A percentile compares a stretch with the other conserved stretches of the same genome.
Evolutionary conservation across 2,888 invertebrate genomes (phyloP).

Genomic region (Dasypolia templi): DNA sequence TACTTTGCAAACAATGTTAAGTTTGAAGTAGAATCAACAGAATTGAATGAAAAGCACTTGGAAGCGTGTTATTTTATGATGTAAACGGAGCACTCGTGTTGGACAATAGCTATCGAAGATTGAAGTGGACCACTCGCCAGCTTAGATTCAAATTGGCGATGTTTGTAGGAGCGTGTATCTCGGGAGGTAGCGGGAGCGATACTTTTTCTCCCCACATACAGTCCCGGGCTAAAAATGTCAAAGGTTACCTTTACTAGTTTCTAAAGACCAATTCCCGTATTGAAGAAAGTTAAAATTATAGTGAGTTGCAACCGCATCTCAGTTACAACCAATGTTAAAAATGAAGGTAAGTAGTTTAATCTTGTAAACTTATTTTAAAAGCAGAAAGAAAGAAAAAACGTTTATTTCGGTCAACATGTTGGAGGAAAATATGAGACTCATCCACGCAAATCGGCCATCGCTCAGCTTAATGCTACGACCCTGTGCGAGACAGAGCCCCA

Average conservation of each 20-base stretch:
- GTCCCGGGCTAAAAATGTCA: not conserved
- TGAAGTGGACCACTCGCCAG: slow-evolving; percentile 70
- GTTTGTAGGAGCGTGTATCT: slow-evolving; percentile 56
- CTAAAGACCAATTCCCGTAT: not conserved
- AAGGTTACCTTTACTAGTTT: not conserved
- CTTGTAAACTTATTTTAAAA: too few relatives aligned
- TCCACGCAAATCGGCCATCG: too few relatives aligned
- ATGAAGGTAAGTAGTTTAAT: too few relatives aligned
- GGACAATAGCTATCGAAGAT: slow-evolving; percentile 78
- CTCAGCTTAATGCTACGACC: too few relatives aligned
- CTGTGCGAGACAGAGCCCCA: too few relatives aligned
- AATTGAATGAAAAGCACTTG: slow-evolving; percentile 33
- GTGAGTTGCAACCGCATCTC: not conserved
- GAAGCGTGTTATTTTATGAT: slow-evolving; percentile 65
- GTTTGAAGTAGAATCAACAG: slow-evolving; percentile 34
- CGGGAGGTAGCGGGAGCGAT: slow-evolving; percentile 45
- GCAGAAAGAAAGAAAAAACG: too few relatives aligned
- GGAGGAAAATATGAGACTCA: too few relatives aligned
- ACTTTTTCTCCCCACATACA: not conserved
- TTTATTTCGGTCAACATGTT: too few relatives aligned
- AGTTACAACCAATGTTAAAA: not conserved
- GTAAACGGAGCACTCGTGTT: slow-evolving; percentile 72
- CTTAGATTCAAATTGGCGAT: slow-evolving; percentile 74
- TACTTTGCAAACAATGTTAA: slow-evolving; percentile 26
- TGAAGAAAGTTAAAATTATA: not conserved